Conservation (phyloP, 2,888 invertebrate species). For the Caenorhabditis sp. region DNA sequence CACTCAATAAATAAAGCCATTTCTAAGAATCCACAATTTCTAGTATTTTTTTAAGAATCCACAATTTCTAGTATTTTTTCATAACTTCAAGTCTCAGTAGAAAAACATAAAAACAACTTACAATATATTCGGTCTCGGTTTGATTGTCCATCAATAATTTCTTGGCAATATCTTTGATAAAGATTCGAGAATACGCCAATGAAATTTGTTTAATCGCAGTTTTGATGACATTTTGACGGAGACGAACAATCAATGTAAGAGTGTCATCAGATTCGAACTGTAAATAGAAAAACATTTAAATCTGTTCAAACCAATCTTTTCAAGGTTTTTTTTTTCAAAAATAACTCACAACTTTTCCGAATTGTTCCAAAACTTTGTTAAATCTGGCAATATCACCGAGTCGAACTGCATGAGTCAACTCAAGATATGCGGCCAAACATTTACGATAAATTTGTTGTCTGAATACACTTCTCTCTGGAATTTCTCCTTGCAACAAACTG, state of each 20-base stretch:
- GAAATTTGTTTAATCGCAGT: conserved; percentile 81
- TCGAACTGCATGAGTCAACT: conserved; percentile 91
- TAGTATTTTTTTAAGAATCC: too few species aligned
- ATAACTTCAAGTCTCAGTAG: too few species aligned
- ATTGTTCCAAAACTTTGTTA: conserved; percentile 89
- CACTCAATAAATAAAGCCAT: too few species aligned
- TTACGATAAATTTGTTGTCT: conserved; percentile 87
- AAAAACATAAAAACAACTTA: too few species aligned
- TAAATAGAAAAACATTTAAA: not conserved
- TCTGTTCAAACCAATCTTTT: too few species aligned
- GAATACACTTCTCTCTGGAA: conserved; percentile 94
- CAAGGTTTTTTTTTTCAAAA: too few species aligned
- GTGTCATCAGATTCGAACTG: conserved; percentile 90
- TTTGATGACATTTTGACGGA: conserved; percentile 98
- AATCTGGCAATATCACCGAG: conserved; percentile 92
- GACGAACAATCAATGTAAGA: conserved; percentile 89
- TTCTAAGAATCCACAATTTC: too few species aligned
- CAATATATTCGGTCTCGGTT: conserved; percentile 98
- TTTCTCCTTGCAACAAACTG: conserved; percentile 80
- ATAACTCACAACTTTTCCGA: conserved; percentile 74
- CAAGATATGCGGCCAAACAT: conserved; percentile 92
- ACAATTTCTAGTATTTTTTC: too few species aligned
- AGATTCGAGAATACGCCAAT: conserved; percentile 92
- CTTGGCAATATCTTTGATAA: conserved; percentile 90
- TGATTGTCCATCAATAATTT: conserved; percentile 88